These are phyloP conservation scores for Neosalanx taihuensis DNA, from an alignment of 2,797 vertebrate genomes.

Conservation along the genomic window DNA sequence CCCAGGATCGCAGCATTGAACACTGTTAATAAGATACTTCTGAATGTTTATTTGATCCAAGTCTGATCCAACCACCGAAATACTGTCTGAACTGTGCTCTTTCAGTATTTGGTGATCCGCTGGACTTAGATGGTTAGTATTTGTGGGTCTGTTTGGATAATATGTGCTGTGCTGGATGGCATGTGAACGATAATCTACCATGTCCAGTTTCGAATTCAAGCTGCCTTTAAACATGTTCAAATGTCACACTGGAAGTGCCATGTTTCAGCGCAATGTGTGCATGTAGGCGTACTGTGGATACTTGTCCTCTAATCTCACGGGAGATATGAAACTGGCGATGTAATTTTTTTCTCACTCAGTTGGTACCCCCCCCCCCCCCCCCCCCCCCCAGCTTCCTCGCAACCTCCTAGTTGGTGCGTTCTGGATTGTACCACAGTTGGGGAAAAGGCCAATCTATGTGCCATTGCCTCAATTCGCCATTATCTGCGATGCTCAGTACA, in stretches of 20 bases:
- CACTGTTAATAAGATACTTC: background rate
- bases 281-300: background rate
- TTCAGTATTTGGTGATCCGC: too few relatives aligned
- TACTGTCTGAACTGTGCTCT: too few relatives aligned
- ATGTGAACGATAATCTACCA: too few relatives aligned
- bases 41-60: too few relatives aligned
- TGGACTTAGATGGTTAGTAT: background rate
- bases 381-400: too few relatives aligned
- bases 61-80: too few relatives aligned
- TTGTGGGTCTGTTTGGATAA: background rate
- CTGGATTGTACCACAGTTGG: slow-evolving; percentile 37
- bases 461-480: slow-evolving; percentile 2
- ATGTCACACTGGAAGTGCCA: background rate
- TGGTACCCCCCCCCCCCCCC: slow-evolving; percentile 1
- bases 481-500: background rate
- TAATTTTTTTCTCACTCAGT: slow-evolving; percentile 19
- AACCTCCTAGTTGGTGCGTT: slow-evolving; percentile 31
- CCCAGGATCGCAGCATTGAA: background rate
- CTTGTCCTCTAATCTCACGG: background rate
- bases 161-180: background rate
- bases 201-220: background rate
- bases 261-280: background rate
- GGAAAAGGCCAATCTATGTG: slow-evolving; percentile 11
- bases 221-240: background rate
- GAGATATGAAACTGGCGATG: background rate